phyloP scores from a whole-genome alignment of 2,113 vertebrate genomes.

The Hypomesus transpacificus region DNA sequence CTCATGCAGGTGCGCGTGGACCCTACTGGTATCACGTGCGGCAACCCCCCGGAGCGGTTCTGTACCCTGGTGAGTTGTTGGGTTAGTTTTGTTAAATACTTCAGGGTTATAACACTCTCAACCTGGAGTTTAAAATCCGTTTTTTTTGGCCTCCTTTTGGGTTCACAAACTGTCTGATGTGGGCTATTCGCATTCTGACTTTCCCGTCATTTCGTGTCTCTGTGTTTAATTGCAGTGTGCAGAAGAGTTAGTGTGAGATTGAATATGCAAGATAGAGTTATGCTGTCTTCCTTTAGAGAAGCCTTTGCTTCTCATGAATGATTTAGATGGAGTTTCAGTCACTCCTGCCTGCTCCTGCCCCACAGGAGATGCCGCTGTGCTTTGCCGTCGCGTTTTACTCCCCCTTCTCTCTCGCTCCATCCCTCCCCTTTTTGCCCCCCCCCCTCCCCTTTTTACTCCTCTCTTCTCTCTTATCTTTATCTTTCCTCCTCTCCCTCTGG shows the following conservation, averaged over 20 bases:
- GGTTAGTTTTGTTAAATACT: too few relatives aligned
- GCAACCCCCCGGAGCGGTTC: slow-evolving; percentile 91
- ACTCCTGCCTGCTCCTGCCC: slow-evolving; percentile 77
- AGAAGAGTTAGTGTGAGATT: too few relatives aligned
- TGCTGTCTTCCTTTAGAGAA: slow-evolving; percentile 57
- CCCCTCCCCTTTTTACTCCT: not conserved
- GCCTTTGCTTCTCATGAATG: slow-evolving; percentile 76
- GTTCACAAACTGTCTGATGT: too few relatives aligned
- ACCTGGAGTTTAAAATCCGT: too few relatives aligned
- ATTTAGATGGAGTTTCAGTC: slow-evolving; percentile 76
- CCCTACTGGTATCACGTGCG: slow-evolving; percentile 88
- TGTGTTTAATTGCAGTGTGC: too few relatives aligned
- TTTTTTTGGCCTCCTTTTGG: too few relatives aligned
- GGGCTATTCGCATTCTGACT: too few relatives aligned
- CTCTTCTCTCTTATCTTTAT: not conserved
- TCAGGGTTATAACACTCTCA: too few relatives aligned
- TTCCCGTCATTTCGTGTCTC: too few relatives aligned
- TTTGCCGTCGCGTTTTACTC: slow-evolving; percentile 56
- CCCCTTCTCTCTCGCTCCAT: slow-evolving; percentile 6
- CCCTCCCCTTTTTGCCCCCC: not conserved
- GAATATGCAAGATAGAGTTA: too few relatives aligned
- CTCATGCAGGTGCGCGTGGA: slow-evolving; percentile 90
- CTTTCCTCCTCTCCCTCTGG: not conserved
- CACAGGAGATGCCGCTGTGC: slow-evolving; percentile 75
- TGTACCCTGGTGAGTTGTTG: slow-evolving; percentile 85